Percentiles rank a stretch among this genome's conserved stretches.
These are phyloP conservation scores for Apomyelois bistriatella DNA, from an alignment of 2,888 invertebrate species.

Conservation along the genomic window DNA sequence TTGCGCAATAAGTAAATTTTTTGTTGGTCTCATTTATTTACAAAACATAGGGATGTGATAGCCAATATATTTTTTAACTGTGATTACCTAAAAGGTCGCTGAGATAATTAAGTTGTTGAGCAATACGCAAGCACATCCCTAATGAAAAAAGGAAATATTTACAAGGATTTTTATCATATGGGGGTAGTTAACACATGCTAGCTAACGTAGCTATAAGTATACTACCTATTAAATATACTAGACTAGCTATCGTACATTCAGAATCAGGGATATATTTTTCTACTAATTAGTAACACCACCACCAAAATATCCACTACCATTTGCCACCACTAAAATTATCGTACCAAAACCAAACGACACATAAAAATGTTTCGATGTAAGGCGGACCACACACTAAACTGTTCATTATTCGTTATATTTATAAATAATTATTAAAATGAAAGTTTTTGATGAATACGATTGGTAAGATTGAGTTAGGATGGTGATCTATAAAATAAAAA, in stretches of 20 bases:
- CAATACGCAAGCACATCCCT: no score
- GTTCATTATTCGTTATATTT: not conserved
- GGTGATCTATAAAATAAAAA: not conserved
- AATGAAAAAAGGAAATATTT: no score
- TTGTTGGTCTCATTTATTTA: not conserved
- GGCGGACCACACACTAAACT: conserved; percentile 2
- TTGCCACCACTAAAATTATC: not conserved
- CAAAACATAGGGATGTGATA: not conserved
- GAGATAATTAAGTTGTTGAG: no score
- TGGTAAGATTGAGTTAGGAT: no score
- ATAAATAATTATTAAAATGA: no score
- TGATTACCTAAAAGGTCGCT: no score
- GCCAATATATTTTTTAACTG: no score
- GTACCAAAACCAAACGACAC: not conserved
- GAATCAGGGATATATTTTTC: not conserved
- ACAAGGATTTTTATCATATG: no score
- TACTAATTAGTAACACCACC: not conserved
- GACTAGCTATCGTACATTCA: not conserved
- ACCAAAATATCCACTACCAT: not conserved
- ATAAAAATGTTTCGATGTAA: not conserved
- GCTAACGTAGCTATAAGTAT: no score
- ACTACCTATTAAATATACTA: not conserved
- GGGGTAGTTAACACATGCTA: no score
- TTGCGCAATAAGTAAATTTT: not conserved
- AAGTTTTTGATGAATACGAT: no score